These are phyloP conservation scores for Psilopsiagon aurifrons DNA, from an alignment of 2,113 vertebrate species.

Conservation along the genomic window DNA sequence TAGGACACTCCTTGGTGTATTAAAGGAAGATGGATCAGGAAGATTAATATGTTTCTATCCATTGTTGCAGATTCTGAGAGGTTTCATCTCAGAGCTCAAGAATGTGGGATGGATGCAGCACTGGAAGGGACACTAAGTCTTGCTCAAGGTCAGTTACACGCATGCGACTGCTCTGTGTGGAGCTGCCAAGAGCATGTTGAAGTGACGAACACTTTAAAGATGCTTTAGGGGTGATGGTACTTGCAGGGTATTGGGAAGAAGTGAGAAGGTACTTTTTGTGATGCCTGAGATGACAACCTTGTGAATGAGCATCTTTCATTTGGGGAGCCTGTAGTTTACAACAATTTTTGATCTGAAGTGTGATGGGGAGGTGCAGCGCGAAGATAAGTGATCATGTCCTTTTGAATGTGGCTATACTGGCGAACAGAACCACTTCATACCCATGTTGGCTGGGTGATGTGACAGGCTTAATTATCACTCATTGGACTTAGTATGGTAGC, in stretches of 20 bases:
- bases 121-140: background rate
- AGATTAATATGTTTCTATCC: background rate
- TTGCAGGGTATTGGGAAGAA: background rate
- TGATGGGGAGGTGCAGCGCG: background rate
- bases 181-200: background rate
- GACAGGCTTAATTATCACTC: background rate
- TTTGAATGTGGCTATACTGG: background rate
- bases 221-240: background rate
- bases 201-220: background rate
- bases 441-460: background rate
- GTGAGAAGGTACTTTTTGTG: background rate
- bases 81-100: background rate
- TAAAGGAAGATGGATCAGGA: background rate
- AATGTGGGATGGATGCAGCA: fast-evolving
- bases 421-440: background rate
- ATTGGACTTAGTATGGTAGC: background rate
- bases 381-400: background rate
- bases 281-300: background rate
- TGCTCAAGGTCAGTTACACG: background rate
- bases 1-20: background rate
- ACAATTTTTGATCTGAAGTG: background rate
- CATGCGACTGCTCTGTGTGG: background rate
- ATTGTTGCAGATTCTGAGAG: background rate
- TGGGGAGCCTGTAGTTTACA: background rate
- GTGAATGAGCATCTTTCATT: background rate